These are phyloP conservation scores for Argopecten irradians DNA, from an alignment of 1,140 invertebrate species.

Conservation along the genomic window DNA sequence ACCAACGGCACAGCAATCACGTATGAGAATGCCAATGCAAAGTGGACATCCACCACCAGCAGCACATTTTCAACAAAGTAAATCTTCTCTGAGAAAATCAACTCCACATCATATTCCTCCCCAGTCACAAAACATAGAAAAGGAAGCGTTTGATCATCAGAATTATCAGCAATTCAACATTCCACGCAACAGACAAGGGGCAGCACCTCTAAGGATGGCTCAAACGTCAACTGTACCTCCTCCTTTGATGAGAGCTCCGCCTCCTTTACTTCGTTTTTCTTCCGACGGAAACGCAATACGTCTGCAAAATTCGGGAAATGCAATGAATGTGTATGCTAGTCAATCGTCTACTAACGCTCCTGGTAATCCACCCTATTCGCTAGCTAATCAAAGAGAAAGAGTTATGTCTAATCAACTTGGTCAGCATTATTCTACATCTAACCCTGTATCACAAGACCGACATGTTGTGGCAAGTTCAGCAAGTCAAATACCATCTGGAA, in stretches of 20 bases:
- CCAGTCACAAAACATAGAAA: conserved; percentile 39
- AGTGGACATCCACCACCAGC: background rate
- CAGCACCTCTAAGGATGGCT: conserved; percentile 19
- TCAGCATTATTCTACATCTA: background rate
- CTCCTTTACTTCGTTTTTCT: conserved; percentile 54
- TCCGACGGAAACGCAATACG: background rate
- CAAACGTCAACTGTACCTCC: conserved; percentile 40
- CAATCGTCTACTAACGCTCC: background rate
- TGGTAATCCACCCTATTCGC: background rate
- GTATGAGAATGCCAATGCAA: background rate
- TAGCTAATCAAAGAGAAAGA: background rate
- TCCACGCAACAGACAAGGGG: conserved; percentile 29
- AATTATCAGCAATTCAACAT: conserved; percentile 34
- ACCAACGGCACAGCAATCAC: background rate
- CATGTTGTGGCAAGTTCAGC: background rate
- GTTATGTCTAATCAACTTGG: background rate
- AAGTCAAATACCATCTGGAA: background rate
- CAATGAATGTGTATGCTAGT: background rate
- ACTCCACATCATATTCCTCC: conserved; percentile 30
- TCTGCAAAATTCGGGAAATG: background rate
- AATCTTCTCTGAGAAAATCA: conserved; percentile 46
- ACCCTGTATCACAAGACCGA: background rate
- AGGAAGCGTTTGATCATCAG: conserved; percentile 37
- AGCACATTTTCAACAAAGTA: conserved; percentile 29
- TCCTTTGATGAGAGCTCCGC: conserved; percentile 60